Conservation (phyloP, 2,797 vertebrate species). For the Sebastes vulpes region DNA sequence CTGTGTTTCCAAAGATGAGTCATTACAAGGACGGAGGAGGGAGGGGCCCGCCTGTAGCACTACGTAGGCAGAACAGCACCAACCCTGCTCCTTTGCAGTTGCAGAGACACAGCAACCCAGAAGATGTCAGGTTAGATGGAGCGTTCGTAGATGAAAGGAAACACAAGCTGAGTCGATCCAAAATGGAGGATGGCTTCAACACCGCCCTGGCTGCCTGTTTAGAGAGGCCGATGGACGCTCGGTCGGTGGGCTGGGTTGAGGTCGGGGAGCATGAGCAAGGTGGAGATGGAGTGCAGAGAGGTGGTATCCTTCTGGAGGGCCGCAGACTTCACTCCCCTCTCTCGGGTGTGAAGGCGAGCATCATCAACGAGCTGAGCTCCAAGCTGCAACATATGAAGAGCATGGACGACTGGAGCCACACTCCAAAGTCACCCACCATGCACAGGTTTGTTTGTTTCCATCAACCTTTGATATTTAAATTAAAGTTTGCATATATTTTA, state of each 20-base stretch:
- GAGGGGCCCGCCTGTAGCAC: constrained; percentile 66
- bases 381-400: constrained; percentile 93
- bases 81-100: constrained; percentile 77
- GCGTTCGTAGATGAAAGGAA: constrained; percentile 57
- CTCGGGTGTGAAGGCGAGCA: constrained; percentile 92
- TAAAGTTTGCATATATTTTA: not conserved
- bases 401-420: constrained; percentile 84
- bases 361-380: constrained; percentile 94
- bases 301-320: constrained; percentile 72
- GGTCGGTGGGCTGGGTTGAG: constrained; percentile 68
- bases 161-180: constrained; percentile 59
- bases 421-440: constrained; percentile 79
- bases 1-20: constrained; percentile 79
- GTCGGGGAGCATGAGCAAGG: constrained; percentile 59
- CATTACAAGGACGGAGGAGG: constrained; percentile 77
- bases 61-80: constrained; percentile 85
- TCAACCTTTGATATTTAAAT: constrained; percentile 2
- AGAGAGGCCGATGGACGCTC: constrained; percentile 76
- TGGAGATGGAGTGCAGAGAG: constrained; percentile 58
- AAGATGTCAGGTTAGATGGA: constrained; percentile 72
- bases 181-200: constrained; percentile 76
- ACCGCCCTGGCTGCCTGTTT: constrained; percentile 76
- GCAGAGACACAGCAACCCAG: constrained; percentile 76
- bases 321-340: constrained; percentile 85
- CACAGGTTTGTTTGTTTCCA: constrained; percentile 78